phyloP scores from a whole-genome alignment of 2,797 vertebrate genomes.

The Peromyscus nudipes region DNA sequence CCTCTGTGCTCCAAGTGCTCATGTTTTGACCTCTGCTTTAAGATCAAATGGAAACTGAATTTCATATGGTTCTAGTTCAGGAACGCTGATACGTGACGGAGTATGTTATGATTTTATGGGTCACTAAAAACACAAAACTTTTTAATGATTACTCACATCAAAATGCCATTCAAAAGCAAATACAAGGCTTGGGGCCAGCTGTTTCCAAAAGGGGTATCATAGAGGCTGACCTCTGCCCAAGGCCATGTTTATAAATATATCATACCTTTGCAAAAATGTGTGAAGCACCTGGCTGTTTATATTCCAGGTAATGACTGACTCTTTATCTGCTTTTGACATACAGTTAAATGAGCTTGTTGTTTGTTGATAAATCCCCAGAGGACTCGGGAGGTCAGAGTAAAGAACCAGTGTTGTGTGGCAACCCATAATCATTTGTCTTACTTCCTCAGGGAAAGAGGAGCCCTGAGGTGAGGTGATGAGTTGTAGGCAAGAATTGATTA shows the following conservation, averaged over 20 bases:
- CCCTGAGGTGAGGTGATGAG: conserved; percentile 37
- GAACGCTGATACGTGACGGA: conserved; percentile 34
- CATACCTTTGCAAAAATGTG: conserved; percentile 17
- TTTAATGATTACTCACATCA: conserved; percentile 59
- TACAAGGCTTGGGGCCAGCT: conserved; percentile 58
- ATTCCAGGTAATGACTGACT: conserved; percentile 75
- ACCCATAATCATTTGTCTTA: conserved; percentile 68
- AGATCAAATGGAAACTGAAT: conserved; percentile 54
- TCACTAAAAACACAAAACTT: conserved; percentile 55
- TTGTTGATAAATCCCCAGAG: conserved; percentile 70
- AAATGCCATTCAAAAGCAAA: conserved; percentile 72
- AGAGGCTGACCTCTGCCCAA: conserved; percentile 65
- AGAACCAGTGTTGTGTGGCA: conserved; percentile 61
- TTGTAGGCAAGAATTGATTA: conserved; percentile 61
- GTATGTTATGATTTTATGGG: conserved; percentile 54
- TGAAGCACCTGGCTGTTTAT: conserved; percentile 70
- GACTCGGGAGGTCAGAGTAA: conserved; percentile 71
- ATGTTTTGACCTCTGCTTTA: conserved; percentile 21
- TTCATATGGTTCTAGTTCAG: conserved; percentile 39
- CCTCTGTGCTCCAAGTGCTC: neutral
- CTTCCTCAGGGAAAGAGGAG: conserved; percentile 64
- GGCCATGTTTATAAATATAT: conserved; percentile 68
- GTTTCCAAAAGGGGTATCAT: conserved; percentile 48
- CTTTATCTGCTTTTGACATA: conserved; percentile 70
- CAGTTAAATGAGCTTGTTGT: conserved; percentile 75